Percentiles rank a stretch among this genome's conserved stretches.
Evolutionary conservation across 2,113 vertebrate species (phyloP).

Genomic region (Glaucidium brasilianum): DNA sequence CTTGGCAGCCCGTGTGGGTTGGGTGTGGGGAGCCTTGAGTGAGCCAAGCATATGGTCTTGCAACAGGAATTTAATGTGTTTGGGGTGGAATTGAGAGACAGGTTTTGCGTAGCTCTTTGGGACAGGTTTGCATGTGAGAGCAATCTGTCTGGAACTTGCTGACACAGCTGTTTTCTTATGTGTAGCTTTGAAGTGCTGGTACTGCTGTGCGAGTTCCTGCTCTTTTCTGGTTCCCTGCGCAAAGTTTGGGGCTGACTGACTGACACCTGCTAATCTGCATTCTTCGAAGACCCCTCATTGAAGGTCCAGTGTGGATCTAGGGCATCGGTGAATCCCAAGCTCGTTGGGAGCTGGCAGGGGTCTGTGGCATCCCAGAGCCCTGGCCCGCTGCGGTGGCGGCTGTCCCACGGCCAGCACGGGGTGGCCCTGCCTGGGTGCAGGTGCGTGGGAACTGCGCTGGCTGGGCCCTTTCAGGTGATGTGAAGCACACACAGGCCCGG

Average conservation of each 20-base stretch:
- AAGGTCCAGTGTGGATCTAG: not conserved
- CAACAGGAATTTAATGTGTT: slow-evolving; percentile 10
- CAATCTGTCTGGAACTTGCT: slow-evolving; percentile 17
- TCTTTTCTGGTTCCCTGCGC: not conserved
- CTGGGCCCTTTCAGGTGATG: not conserved
- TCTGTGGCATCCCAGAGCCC: fast-evolving
- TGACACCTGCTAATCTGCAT: not conserved
- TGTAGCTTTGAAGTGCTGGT: not conserved
- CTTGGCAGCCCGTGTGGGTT: not conserved
- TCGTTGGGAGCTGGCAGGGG: fast-evolving
- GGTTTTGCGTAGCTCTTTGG: not conserved
- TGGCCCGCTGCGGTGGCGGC: not conserved
- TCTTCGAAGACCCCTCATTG: not conserved
- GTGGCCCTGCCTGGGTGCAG: not conserved
- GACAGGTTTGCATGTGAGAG: slow-evolving; percentile 45
- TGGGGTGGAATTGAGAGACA: slow-evolving; percentile 23
- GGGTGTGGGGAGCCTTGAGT: not conserved
- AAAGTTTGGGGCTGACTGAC: not conserved
- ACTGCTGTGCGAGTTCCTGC: not conserved
- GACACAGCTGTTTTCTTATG: not conserved
- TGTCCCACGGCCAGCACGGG: fast-evolving
- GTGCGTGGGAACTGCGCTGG: not conserved
- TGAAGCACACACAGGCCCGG: fast-evolving
- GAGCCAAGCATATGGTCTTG: not conserved
- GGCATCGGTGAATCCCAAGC: fast-evolving